Conservation (phyloP, 2,888 invertebrate species). For the Cactoblastis cactorum region DNA sequence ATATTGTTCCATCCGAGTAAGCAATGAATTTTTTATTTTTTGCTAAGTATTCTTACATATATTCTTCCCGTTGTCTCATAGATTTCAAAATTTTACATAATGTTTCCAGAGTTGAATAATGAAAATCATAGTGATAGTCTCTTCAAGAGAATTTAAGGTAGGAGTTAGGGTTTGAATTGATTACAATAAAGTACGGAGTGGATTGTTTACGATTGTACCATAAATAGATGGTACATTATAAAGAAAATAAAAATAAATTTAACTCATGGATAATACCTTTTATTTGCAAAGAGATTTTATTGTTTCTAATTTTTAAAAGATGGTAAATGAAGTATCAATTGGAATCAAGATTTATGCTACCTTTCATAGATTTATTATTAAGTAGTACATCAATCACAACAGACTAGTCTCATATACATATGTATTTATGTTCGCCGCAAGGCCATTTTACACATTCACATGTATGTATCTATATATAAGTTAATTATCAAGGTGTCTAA, state of each 20-base stretch:
- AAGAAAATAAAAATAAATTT: slow-evolving; percentile 9
- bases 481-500: slow-evolving; percentile 62
- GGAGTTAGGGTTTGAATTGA: slow-evolving; percentile 37
- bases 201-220: slow-evolving; percentile 22
- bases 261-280: slow-evolving; percentile 35
- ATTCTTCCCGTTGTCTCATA: slow-evolving; percentile 16
- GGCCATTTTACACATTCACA: slow-evolving; percentile 46
- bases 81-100: slow-evolving; percentile 21
- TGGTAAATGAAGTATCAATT: slow-evolving; percentile 27
- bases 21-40: slow-evolving; percentile 21
- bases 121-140: slow-evolving; percentile 44
- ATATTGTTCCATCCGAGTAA: slow-evolving; percentile 25
- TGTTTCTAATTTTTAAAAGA: slow-evolving; percentile 26
- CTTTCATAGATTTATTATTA: neutral
- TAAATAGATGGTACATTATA: slow-evolving; percentile 12
- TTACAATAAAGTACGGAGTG: slow-evolving; percentile 25
- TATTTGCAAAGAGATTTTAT: slow-evolving; percentile 22
- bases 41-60: neutral
- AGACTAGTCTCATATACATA: slow-evolving; percentile 23
- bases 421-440: slow-evolving; percentile 31
- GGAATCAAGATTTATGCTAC: slow-evolving; percentile 20
- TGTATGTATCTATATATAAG: slow-evolving; percentile 65
- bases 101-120: slow-evolving; percentile 30
- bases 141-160: slow-evolving; percentile 44
- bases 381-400: slow-evolving; percentile 3